These are phyloP conservation scores for Paedocypris sp. DNA, from an alignment of 2,113 vertebrate species.

Conservation along the genomic window DNA sequence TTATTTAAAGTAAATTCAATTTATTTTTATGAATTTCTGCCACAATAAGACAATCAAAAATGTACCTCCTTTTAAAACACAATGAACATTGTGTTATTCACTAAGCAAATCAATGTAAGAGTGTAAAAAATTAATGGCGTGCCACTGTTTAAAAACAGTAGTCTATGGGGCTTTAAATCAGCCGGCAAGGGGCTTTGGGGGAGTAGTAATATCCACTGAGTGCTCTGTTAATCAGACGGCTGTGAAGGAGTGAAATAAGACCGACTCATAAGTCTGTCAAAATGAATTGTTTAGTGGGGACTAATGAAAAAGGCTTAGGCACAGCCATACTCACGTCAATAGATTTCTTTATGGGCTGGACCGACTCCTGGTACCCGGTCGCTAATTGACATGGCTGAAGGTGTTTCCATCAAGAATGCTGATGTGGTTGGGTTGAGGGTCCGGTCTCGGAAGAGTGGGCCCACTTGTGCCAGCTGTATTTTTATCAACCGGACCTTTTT, in stretches of 20 bases:
- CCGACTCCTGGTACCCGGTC: not conserved
- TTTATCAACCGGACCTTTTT: slow-evolving; percentile 10
- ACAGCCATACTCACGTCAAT: slow-evolving; percentile 5
- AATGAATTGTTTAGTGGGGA: slow-evolving; percentile 25
- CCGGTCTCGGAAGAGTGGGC: not conserved
- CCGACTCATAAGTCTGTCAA: slow-evolving; percentile 40
- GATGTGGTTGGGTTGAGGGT: not conserved
- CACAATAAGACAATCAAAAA: slow-evolving; percentile 6
- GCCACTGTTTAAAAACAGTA: slow-evolving; percentile 43
- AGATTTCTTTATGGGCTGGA: slow-evolving; percentile 18
- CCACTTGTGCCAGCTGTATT: not conserved
- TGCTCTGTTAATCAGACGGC: slow-evolving; percentile 46
- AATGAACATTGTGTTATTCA: slow-evolving; percentile 37
- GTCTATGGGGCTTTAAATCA: slow-evolving; percentile 45
- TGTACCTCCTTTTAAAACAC: slow-evolving; percentile 41
- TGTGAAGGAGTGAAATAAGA: slow-evolving; percentile 25
- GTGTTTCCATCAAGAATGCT: slow-evolving; percentile 9
- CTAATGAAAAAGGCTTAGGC: slow-evolving; percentile 26
- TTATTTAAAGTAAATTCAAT: too few species aligned
- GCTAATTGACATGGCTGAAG: slow-evolving; percentile 23
- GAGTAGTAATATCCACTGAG: slow-evolving; percentile 35
- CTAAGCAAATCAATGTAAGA: slow-evolving; percentile 53
- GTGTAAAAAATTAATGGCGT: slow-evolving; percentile 52
- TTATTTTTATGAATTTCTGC: slow-evolving; percentile 18
- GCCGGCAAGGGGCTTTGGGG: slow-evolving; percentile 8